These are phyloP conservation scores for Phortica variegata DNA, from an alignment of 1,140 invertebrate genomes.

Conservation along the genomic window DNA sequence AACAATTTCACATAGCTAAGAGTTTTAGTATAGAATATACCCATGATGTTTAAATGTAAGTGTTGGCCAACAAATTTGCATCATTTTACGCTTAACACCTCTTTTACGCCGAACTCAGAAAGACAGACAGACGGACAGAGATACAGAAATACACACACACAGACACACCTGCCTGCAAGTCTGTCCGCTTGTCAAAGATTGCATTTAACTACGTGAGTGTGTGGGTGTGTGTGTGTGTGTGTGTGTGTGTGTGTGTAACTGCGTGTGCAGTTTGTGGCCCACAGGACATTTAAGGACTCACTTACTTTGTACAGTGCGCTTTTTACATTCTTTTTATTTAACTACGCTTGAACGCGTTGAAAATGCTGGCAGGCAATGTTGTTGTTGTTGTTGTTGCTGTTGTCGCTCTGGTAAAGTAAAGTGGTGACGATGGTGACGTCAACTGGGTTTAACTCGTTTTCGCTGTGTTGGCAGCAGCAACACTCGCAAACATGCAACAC, in stretches of 20 bases:
- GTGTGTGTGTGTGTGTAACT: neutral
- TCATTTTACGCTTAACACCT: slow-evolving; percentile 37
- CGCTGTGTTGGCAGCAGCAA: slow-evolving; percentile 2
- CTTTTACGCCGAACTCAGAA: slow-evolving; percentile 3
- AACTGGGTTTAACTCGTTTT: no score
- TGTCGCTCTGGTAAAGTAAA: no score
- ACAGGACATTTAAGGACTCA: slow-evolving; percentile 5
- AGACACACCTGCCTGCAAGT: slow-evolving; percentile 13
- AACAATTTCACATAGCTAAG: no score
- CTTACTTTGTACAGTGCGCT: neutral
- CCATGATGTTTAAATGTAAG: no score
- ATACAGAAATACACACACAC: neutral
- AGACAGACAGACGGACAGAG: neutral
- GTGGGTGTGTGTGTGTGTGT: neutral
- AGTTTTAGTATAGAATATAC: no score
- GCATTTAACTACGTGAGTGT: slow-evolving; percentile 1
- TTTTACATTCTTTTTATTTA: neutral
- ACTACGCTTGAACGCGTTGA: neutral
- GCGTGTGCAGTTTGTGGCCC: no score
- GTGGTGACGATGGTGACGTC: no score
- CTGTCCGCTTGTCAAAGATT: slow-evolving; percentile 27
- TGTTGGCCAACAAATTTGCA: no score
- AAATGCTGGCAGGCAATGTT: neutral
- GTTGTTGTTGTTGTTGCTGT: no score
- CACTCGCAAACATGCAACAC: neutral